A percentile compares a stretch with the other conserved stretches of the same genome.
These are phyloP conservation scores for Lycorma delicatula DNA, from an alignment of 1,140 invertebrate genomes.

Conservation along the genomic window DNA sequence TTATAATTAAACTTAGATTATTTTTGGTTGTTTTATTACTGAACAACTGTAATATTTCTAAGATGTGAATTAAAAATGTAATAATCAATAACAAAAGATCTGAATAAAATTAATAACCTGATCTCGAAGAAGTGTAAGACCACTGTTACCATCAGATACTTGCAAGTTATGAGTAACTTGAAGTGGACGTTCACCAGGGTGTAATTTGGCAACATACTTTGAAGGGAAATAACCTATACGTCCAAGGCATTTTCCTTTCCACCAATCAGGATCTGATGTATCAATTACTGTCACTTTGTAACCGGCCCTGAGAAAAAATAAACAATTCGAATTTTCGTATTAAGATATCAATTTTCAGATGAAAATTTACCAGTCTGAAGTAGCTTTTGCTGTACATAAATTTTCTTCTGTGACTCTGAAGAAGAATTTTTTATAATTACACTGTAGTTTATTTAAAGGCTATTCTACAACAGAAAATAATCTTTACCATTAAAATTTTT, in stretches of 20 bases:
- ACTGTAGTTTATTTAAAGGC: background rate
- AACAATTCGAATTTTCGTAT: background rate
- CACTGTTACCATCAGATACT: conserved; percentile 50
- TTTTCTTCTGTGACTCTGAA: background rate
- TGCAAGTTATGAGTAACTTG: conserved; percentile 70
- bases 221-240: conserved; percentile 90
- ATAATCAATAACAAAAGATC: too few relatives aligned
- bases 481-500: background rate
- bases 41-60: too few relatives aligned
- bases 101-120: conserved; percentile 50
- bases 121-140: conserved; percentile 54
- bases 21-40: background rate
- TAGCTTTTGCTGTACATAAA: background rate
- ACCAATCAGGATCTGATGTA: conserved; percentile 91
- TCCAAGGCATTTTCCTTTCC: conserved; percentile 90
- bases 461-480: background rate
- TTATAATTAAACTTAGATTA: background rate
- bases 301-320: conserved; percentile 56
- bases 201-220: conserved; percentile 84
- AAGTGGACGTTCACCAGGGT: conserved; percentile 78
- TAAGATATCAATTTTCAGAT: background rate
- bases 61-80: too few relatives aligned
- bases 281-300: conserved; percentile 93
- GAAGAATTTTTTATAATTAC: background rate
- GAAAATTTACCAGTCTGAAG: background rate